Base-by-base conservation (phyloP, 2,888 invertebrate species). In the Phlogophora meticulosa region DNA sequence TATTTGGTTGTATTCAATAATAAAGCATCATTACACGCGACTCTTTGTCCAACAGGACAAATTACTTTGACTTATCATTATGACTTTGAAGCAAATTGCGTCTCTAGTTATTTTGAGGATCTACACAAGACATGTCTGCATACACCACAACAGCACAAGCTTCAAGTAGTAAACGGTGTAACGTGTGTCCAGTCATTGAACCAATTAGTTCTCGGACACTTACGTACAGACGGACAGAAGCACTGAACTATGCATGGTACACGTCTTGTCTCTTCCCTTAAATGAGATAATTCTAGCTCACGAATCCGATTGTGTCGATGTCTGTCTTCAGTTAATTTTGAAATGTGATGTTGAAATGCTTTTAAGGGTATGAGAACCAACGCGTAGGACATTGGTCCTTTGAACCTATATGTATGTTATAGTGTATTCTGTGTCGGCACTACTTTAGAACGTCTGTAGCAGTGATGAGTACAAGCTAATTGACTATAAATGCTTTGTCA, bases 221-320 rank as follows among this genome's bases (percentile, higher is more conserved):
- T 81, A 70, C 70, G 71, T 71, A 60, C 79, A 67, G 77, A 64
- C 52, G 15, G 76, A 72, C 71, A 60, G 76, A 56, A 49, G 49
- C 55, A 64, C 73, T 81, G 53, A 76, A 80, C 66, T 80, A 81
- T 81, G 74, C 74, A 82, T 48, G 67, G 49, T 52, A 82, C 83
- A 82, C 36, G 83, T 62, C 76, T 79, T 72, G 71, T 74, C 72
- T 72, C 78, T 72, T 43, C 46, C 36, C 75, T 61, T 53, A 64
- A 79, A 76, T 78, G 56, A 68, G 79, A 68, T 74, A 74, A 68
- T 68, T 68, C 60, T 51, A 53, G 68, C 68, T 36, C 59, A 60
- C 57, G 59, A 73, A 60, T 55, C 28, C 49, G 36, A 61, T 61
- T 34, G 60, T 53, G 52, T 45, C 24, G 20, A 74, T 64, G 59